Base-by-base conservation (phyloP, 2,888 invertebrate species). In the Drosophila rubida region DNA sequence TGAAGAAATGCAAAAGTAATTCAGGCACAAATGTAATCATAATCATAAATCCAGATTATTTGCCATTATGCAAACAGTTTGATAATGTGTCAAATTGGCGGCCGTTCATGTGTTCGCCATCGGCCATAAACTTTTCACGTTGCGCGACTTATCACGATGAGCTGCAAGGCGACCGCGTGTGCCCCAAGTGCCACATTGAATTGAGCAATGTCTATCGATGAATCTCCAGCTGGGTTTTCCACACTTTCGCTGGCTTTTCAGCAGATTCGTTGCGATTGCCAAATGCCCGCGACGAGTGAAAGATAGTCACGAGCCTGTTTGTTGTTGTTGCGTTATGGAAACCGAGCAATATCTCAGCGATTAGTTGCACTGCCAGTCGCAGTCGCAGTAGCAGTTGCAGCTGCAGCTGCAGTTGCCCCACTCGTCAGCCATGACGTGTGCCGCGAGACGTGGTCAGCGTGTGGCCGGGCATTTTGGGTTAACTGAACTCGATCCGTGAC, bases 221-320 rank as follows among this genome's bases (percentile, higher is more conserved):
- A 4, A 37, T 57, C 44, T 39, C 39, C 35, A 35, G 13, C 11
- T 9, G 22, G 22, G 5, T 35, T 71, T 71, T 68, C 62, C 44
- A 71, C 70, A 75, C 71, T 75, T 75, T 75, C 71, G 27, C 61
- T 70, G 57, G 16, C 58, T n/a, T n/a, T n/a, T n/a, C n/a, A 44
- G 50, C 30, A 54, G 67, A 75, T 75, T 66, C 49, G 66, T 22
- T 57, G 37, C 62, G 66, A 66, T 74, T 62, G 50, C 66, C 16
- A 53, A 72, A 67, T 59, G 48, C 49, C 44, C 16, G 27, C 46
- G 19, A 50, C 54, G 44, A 39, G 32, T 54, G 58, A 54, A 50
- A 58, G 70, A 70, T 61, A 58, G 58, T 68, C 68, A 55, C 71
- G 58, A 72, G 23, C 55, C 27, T 25, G 11, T n/a, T 30, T 53